Percentiles rank a stretch among this genome's conserved stretches.
Conservation (phyloP, 2,888 invertebrate species). For the Lasioglossum villosulum region DNA sequence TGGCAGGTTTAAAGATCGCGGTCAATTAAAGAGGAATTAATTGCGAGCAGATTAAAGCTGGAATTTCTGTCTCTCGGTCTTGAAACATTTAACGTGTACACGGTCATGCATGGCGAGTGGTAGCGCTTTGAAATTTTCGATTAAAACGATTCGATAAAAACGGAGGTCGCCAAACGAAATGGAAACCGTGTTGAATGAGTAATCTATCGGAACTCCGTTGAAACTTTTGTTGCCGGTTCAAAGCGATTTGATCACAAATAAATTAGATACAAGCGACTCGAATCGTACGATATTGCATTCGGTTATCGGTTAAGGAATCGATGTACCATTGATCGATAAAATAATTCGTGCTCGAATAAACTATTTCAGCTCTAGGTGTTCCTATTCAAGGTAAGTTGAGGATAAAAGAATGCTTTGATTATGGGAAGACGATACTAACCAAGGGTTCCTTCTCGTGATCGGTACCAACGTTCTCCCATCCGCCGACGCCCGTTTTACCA, state of each 20-base stretch:
- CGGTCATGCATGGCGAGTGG: neutral
- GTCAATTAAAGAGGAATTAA: neutral
- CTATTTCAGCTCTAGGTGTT: neutral
- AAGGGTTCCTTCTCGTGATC: constrained; percentile 86
- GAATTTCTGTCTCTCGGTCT: neutral
- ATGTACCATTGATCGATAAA: neutral
- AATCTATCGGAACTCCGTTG: neutral
- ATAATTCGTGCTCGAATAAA: neutral
- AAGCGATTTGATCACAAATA: neutral
- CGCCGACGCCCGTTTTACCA: constrained; percentile 84
- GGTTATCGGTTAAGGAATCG: neutral
- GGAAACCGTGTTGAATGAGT: neutral
- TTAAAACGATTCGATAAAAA: constrained; percentile 8
- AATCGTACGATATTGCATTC: neutral
- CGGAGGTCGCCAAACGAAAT: neutral
- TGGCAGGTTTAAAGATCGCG: neutral
- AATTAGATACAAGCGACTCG: neutral
- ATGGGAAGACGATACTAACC: constrained; percentile 57
- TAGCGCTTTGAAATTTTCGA: neutral
- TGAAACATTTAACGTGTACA: neutral
- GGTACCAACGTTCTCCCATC: constrained; percentile 88
- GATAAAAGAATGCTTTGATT: neutral
- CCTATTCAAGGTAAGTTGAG: neutral
- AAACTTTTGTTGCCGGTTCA: neutral
- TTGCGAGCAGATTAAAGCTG: neutral